Conservation (phyloP, 2,113 vertebrate species). For the Podocnemis expansa region DNA sequence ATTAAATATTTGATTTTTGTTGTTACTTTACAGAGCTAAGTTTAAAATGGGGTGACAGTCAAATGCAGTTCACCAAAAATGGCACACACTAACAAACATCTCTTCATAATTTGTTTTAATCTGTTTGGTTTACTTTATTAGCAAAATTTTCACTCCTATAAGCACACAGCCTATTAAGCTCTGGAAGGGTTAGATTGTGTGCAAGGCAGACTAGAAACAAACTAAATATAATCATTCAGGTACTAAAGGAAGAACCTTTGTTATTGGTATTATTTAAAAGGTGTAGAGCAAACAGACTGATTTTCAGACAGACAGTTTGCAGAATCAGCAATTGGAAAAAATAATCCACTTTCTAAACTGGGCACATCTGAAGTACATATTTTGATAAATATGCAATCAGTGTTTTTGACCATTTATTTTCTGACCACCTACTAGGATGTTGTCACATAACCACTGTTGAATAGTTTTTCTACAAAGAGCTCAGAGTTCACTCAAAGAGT, state of each 20-base stretch:
- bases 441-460: not conserved
- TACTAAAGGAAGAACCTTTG: not conserved
- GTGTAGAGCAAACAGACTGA: not conserved
- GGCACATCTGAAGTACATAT: not conserved
- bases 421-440: not conserved
- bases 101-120: not conserved
- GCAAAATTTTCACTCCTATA: not conserved
- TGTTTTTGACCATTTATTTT: not conserved
- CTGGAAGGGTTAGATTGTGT: not conserved
- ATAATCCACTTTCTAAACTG: not conserved
- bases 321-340: not conserved
- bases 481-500: not conserved
- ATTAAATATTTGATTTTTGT: not conserved
- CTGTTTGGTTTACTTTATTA: not conserved
- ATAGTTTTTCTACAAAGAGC: not conserved
- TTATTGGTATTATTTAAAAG: not conserved
- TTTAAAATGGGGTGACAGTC: not conserved
- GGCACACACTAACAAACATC: not conserved
- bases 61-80: not conserved
- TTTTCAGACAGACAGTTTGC: not conserved
- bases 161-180: not conserved
- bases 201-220: too few species aligned
- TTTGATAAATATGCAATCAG: not conserved
- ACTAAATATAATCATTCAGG: not conserved
- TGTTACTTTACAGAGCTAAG: not conserved